Base-by-base conservation (phyloP, 2,113 vertebrate species). In the Hippocampus comes region DNA sequence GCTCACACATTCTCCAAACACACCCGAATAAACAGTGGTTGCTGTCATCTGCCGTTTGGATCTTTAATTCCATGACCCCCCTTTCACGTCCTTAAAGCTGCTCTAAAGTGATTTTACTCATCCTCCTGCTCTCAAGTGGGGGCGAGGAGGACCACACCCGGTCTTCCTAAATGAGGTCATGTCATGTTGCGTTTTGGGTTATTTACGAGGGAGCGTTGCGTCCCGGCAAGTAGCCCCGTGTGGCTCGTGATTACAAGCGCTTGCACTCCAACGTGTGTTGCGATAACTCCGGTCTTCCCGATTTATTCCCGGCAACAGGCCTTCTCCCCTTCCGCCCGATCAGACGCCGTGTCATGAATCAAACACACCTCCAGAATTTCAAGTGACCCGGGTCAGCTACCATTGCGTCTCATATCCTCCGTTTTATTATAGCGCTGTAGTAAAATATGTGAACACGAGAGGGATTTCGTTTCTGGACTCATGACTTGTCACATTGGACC, bases 371-470 rank as follows among this genome's bases (percentile, higher is more conserved):
- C 64, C n/a, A 15, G 42, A 17, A 66, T 66, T 66, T 66, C 43
- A 66, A 9, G 23, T 15, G n/a, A 66, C 64, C 64, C 42, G 43
- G 64, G 64, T 66, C 64, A 66, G 64, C 64, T 63, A 21, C 34
- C 23, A 49, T 66, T 66, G 43, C 23, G 43, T 46, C 43, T 48
- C 64, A 49, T 66, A 66, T 66, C 64, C 43, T 66, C 23, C 23
- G 8, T 27, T 66, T 66, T 66, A 61, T 27, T 42, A 18, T 15
- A 1, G 63, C 5, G 21, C 63, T 46, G 41, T 65, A 46, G 12
- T 11, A 42, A 66, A 66, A 66, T 34, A 27, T 48, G 43, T 1
- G 63, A 20, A 42, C 63, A 12, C 21, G 20, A 23, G 41, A 46
- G 11, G 38, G 41, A 46, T 15, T 59, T 25, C 7, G 0, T 15